Percentiles rank a stretch among this genome's conserved stretches.
phyloP scores from a whole-genome alignment of 2,888 invertebrate genomes.

The Tiliacea citrago region DNA sequence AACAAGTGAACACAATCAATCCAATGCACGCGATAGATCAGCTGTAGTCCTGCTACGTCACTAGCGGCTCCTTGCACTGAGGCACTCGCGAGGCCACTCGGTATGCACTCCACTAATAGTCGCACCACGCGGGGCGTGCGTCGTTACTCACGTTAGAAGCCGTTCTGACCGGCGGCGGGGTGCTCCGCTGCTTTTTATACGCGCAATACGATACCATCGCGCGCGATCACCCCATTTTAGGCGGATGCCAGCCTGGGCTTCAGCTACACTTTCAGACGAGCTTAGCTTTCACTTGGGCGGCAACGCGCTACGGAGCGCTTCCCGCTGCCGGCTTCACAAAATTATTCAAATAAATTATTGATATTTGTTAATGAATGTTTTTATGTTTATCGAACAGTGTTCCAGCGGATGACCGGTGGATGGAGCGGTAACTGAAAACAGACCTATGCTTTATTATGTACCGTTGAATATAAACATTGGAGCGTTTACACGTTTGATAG shows the following conservation, averaged over 20 bases:
- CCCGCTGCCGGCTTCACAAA: slow-evolving; percentile 37
- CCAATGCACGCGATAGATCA: slow-evolving; percentile 84
- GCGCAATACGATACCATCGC: slow-evolving; percentile 94
- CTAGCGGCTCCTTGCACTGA: slow-evolving; percentile 68
- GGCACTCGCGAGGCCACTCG: slow-evolving; percentile 76
- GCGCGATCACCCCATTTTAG: slow-evolving; percentile 90
- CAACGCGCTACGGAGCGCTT: slow-evolving; percentile 67
- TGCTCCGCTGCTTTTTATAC: slow-evolving; percentile 94
- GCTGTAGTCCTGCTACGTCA: slow-evolving; percentile 80
- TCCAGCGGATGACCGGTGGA: slow-evolving; percentile 34
- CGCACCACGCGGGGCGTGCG: slow-evolving; percentile 81
- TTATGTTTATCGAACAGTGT: slow-evolving; percentile 57
- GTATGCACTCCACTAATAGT: slow-evolving; percentile 80
- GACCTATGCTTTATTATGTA: slow-evolving; percentile 35
- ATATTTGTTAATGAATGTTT: slow-evolving; percentile 53
- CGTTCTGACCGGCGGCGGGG: slow-evolving; percentile 97
- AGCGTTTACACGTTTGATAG: slow-evolving; percentile 36
- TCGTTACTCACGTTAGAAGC: slow-evolving; percentile 98
- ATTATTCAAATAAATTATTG: slow-evolving; percentile 38
- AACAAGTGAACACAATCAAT: slow-evolving; percentile 85
- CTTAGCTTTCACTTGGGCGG: slow-evolving; percentile 89
- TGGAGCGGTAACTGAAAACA: slow-evolving; percentile 53
- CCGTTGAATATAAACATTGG: slow-evolving; percentile 56
- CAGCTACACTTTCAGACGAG: slow-evolving; percentile 87
- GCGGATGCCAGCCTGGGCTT: slow-evolving; percentile 86